phyloP scores from a whole-genome alignment of 1,140 invertebrate genomes.

The Drosophila murphyi region DNA sequence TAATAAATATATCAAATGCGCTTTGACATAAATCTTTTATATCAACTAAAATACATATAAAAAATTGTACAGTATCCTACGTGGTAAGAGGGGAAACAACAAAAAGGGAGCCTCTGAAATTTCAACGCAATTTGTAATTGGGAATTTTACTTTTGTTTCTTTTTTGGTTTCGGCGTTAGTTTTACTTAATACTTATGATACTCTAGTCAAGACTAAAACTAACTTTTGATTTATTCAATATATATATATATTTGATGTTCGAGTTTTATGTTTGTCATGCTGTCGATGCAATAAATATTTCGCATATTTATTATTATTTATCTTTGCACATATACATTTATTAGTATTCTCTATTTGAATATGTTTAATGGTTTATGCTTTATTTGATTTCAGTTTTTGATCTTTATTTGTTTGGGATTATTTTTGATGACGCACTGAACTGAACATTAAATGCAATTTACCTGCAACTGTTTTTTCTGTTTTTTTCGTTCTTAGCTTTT shows the following conservation, averaged over 20 bases:
- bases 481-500: slow-evolving; percentile 18
- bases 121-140: neutral
- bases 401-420: slow-evolving; percentile 28
- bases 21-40: slow-evolving; percentile 16
- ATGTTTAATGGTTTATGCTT: slow-evolving; percentile 57
- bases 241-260: slow-evolving; percentile 6
- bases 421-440: slow-evolving; percentile 48
- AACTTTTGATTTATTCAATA: slow-evolving; percentile 24
- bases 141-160: neutral
- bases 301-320: slow-evolving; percentile 42
- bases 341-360: slow-evolving; percentile 24
- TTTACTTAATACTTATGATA: slow-evolving; percentile 13
- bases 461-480: slow-evolving; percentile 56
- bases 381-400: slow-evolving; percentile 74
- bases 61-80: slow-evolving; percentile 41
- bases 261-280: slow-evolving; percentile 16
- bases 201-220: slow-evolving; percentile 3
- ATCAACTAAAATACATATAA: slow-evolving; percentile 53
- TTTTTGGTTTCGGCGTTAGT: neutral
- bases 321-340: slow-evolving; percentile 37
- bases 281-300: slow-evolving; percentile 25
- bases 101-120: neutral
- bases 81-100: slow-evolving; percentile 5
- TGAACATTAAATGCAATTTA: slow-evolving; percentile 71
- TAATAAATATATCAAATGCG: slow-evolving; percentile 79